Percentiles rank a stretch among this genome's conserved stretches.
phyloP scores from a whole-genome alignment of 2,888 invertebrate genomes.

The Corythucha ciliata region DNA sequence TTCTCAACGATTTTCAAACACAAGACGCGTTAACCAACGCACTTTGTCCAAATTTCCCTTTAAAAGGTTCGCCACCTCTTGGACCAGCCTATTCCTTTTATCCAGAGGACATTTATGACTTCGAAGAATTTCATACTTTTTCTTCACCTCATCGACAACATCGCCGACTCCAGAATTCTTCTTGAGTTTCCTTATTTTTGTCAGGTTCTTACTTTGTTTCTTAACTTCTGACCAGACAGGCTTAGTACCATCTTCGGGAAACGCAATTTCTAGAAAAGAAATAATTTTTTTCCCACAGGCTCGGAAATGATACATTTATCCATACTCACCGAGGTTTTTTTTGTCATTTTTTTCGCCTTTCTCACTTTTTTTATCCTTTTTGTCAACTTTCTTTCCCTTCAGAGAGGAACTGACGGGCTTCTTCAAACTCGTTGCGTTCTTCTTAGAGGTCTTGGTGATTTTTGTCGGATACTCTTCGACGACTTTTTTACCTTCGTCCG shows the following conservation, averaged over 20 bases:
- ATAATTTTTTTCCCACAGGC: too few species aligned
- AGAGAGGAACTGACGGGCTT: too few species aligned
- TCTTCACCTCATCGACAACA: constrained; percentile 48
- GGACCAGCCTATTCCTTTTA: constrained; percentile 49
- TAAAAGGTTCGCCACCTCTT: constrained; percentile 54
- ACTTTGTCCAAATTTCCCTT: constrained; percentile 44
- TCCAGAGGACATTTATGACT: constrained; percentile 48
- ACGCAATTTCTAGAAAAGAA: constrained; percentile 7
- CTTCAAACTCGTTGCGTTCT: background rate
- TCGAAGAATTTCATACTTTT: constrained; percentile 51
- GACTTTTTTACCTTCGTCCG: too few species aligned
- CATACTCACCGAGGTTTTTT: background rate
- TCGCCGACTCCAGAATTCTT: constrained; percentile 50
- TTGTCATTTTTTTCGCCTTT: constrained; percentile 6
- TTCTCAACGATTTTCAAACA: background rate
- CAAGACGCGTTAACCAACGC: constrained; percentile 7
- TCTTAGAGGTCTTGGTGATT: background rate
- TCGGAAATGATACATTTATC: too few species aligned
- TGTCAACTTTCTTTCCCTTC: background rate
- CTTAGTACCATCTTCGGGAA: constrained; percentile 40
- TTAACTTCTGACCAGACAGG: constrained; percentile 67
- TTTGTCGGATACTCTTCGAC: constrained; percentile 11
- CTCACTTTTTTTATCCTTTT: background rate
- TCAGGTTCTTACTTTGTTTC: constrained; percentile 62
- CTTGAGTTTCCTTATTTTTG: constrained; percentile 44